Evolutionary conservation across 2,888 invertebrate species (phyloP).

Genomic region (Eugnorisma glareosa): DNA sequence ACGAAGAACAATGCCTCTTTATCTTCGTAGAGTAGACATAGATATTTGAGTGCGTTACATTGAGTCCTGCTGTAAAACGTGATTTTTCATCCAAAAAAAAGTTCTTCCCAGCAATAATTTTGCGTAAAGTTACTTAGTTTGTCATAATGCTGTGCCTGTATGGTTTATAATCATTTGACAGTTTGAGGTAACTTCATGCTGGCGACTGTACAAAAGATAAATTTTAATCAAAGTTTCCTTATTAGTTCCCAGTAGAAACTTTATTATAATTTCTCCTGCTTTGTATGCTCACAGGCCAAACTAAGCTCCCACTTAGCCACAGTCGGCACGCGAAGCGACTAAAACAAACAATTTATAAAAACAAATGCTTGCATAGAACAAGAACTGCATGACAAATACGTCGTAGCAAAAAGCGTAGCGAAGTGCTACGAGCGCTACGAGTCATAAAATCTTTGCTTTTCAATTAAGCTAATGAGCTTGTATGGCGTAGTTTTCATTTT

Average conservation of each 20-base stretch:
- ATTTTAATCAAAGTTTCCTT: too few species aligned
- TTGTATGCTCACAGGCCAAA: neutral
- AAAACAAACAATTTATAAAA: neutral
- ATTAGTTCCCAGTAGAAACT: neutral
- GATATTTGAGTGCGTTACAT: too few species aligned
- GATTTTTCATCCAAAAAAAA: too few species aligned
- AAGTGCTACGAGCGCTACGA: slow-evolving; percentile 40
- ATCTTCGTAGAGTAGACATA: neutral
- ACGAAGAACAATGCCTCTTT: neutral
- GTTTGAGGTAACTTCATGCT: too few species aligned
- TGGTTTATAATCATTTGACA: too few species aligned
- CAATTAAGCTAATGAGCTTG: neutral
- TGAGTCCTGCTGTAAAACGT: too few species aligned
- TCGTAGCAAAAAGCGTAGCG: slow-evolving; percentile 49
- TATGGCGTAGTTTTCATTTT: neutral
- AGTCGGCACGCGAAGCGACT: neutral
- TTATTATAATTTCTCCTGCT: neutral
- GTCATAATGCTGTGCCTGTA: too few species aligned
- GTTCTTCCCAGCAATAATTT: too few species aligned
- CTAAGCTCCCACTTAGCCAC: neutral
- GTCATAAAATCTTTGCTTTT: slow-evolving; percentile 5
- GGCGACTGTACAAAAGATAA: too few species aligned
- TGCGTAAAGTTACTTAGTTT: too few species aligned
- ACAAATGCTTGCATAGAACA: neutral
- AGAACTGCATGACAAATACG: neutral